Conservation (phyloP, 2,888 invertebrate species). For the Napeogenes sylphis region DNA sequence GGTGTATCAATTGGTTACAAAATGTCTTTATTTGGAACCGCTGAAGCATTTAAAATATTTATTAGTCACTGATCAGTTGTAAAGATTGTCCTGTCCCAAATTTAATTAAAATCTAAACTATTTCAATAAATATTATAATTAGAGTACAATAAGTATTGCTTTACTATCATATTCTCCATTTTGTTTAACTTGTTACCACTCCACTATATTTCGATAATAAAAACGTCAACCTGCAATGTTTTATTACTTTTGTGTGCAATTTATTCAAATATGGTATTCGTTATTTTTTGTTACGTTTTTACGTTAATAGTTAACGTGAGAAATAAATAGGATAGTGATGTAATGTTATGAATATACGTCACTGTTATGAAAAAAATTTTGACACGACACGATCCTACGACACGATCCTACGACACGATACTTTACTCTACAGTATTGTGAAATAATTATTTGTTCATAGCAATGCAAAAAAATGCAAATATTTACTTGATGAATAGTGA, state of each 20-base stretch:
- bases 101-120: not conserved
- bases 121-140: no score
- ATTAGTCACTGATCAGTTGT: not conserved
- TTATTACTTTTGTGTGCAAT: slow-evolving; percentile 13
- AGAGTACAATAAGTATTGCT: no score
- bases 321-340: slow-evolving; percentile 24
- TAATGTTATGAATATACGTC: slow-evolving; percentile 33
- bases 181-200: not conserved
- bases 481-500: no score
- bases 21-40: slow-evolving; percentile 1
- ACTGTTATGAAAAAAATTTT: slow-evolving; percentile 36
- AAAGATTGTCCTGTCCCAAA: not conserved
- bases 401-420: slow-evolving; percentile 10
- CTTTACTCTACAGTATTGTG: not conserved
- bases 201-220: slow-evolving; percentile 12
- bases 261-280: slow-evolving; percentile 29
- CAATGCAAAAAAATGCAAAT: no score
- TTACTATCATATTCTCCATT: not conserved
- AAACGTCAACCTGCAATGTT: slow-evolving; percentile 11
- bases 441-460: no score
- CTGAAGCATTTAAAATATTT: not conserved
- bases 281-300: slow-evolving; percentile 35
- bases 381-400: slow-evolving; percentile 8
- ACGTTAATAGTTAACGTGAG: slow-evolving; percentile 33
- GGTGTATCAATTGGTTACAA: not conserved